Base-by-base conservation (phyloP, 1,140 invertebrate species). In the Cheumatopsyche charites region DNA sequence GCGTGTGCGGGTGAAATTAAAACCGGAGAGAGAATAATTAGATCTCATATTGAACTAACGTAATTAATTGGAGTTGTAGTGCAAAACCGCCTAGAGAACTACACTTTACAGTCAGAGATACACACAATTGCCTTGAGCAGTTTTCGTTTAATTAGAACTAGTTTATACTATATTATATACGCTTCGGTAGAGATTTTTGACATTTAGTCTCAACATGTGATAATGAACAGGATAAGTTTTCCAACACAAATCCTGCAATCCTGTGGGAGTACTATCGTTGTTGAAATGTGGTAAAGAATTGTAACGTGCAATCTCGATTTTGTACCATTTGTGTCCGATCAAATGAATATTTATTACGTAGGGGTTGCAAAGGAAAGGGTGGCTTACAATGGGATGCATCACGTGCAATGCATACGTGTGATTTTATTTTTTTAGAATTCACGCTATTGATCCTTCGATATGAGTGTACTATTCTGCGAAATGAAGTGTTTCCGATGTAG, bases 281-380 rank as follows among this genome's bases (percentile, higher is more conserved):
- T 49, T 13, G 13, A 19, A 4, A 13, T 49, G 13, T 19, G 45
- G 45, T 13, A 19, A 49, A 4, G 45, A 5, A 49, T 49, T 19
- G 45, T 2, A 49, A 3, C 13, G 4, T n/a, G 17, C 45, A n/a
- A n/a, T n/a, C 17, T 5, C 13, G 29, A 3, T 36, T 3, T 36
- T 36, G 3, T 36, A 26, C 26, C 62, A 42, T 63, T 63, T 29
- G 19, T 63, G 62, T 63, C 62, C n/a, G 11, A 12, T 19, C 36
- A 21, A 63, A 63, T 63, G 21, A 25, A 63, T 63, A 63, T 63
- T 63, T 63, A 63, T 63, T n/a, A 17, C 62, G 36, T 11, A 23
- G 36, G 62, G 62, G 62, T 63, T 9, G 36, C 2, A 62, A 4
- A 9, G 29, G 29, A 36, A 36, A 36, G 29, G 29, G 29, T 36